These are phyloP conservation scores for Reticulitermes speratus DNA, from an alignment of 1,140 invertebrate genomes.

Conservation along the genomic window DNA sequence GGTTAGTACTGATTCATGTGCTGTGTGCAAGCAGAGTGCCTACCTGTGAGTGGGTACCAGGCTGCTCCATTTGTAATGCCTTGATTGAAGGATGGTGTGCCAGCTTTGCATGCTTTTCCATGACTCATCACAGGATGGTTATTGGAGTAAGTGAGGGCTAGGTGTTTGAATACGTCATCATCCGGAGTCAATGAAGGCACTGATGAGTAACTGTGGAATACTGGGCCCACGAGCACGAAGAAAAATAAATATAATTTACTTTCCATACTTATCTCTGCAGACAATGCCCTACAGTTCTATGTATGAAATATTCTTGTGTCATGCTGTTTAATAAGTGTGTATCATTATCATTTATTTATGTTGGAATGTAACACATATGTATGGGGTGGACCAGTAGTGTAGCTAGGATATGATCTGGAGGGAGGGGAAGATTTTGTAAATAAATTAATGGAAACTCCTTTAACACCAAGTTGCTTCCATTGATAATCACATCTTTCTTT, in stretches of 20 bases:
- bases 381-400: too few species aligned
- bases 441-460: too few species aligned
- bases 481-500: too few species aligned
- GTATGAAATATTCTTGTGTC: neutral
- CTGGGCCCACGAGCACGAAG: slow-evolving; percentile 46
- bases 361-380: too few species aligned
- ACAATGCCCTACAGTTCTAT: neutral
- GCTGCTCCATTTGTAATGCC: slow-evolving; percentile 91
- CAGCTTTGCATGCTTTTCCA: slow-evolving; percentile 75
- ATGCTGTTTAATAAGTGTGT: too few species aligned
- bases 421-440: too few species aligned
- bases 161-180: slow-evolving; percentile 89
- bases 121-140: slow-evolving; percentile 85
- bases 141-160: slow-evolving; percentile 84
- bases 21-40: neutral
- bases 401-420: too few species aligned
- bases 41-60: slow-evolving; percentile 87
- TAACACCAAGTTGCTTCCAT: too few species aligned
- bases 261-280: too few species aligned
- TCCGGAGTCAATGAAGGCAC: slow-evolving; percentile 84
- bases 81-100: slow-evolving; percentile 70
- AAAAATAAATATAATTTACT: neutral
- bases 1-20: too few species aligned
- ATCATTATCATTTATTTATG: too few species aligned
- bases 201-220: slow-evolving; percentile 76